Conservation (phyloP, 2,888 invertebrate species). For the Neoascia interrupta region DNA sequence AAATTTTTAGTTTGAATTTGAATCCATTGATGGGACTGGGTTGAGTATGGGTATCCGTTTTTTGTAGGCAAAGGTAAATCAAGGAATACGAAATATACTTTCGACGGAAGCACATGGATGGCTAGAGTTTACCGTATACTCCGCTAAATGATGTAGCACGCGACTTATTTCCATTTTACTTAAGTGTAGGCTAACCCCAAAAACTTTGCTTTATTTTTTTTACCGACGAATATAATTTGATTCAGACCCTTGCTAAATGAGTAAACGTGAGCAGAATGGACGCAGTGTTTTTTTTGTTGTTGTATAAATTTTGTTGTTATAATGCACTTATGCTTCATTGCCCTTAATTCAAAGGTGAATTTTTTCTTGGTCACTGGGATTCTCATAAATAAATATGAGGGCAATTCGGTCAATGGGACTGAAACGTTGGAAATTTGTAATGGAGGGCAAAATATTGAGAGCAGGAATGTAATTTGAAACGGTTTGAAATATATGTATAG, state of each 20-base stretch:
- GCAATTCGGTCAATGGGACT: conserved; percentile 15
- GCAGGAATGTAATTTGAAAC: too few species aligned
- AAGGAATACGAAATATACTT: conserved; percentile 52
- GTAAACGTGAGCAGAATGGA: conserved; percentile 6
- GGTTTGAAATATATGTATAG: too few species aligned
- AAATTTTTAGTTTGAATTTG: conserved; percentile 38
- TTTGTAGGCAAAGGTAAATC: conserved; percentile 30
- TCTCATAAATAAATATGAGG: background rate
- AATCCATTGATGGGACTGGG: conserved; percentile 1
- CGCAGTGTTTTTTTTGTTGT: conserved; percentile 13
- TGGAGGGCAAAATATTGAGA: too few species aligned
- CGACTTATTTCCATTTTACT: conserved; percentile 42
- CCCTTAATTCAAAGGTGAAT: conserved; percentile 26
- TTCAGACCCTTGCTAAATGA: conserved; percentile 1
- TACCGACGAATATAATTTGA: conserved; percentile 20
- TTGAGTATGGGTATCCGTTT: background rate
- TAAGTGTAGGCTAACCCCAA: conserved; percentile 4
- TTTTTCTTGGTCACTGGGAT: conserved; percentile 19
- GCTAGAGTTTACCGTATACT: conserved; percentile 46
- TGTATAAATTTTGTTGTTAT: background rate
- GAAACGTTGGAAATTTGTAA: too few species aligned
- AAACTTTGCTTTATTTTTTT: conserved; percentile 6
- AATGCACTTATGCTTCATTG: background rate
- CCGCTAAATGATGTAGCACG: conserved; percentile 40
- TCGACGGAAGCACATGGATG: conserved; percentile 62